Percentiles rank a stretch among this genome's conserved stretches.
Evolutionary conservation across 1,140 invertebrate genomes (phyloP).

Genomic region (Drosophila prosaltans): DNA sequence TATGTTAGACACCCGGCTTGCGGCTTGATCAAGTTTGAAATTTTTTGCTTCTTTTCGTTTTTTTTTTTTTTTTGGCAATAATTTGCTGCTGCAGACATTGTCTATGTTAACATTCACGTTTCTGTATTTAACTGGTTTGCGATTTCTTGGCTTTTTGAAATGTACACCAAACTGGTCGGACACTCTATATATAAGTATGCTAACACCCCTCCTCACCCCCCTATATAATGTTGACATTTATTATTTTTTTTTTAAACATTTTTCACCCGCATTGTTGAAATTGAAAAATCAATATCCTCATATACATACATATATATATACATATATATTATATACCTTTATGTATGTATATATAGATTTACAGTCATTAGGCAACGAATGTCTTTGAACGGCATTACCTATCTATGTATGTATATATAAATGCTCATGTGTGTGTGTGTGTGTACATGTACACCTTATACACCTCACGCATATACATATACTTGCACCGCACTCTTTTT

Average conservation of each 20-base stretch:
- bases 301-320: conserved; percentile 20
- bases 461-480: conserved; percentile 33
- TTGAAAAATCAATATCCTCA: conserved; percentile 70
- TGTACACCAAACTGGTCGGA: no score
- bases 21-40: conserved; percentile 68
- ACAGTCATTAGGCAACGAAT: conserved; percentile 67
- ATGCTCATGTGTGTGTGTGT: conserved; percentile 15
- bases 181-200: conserved; percentile 50
- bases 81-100: conserved; percentile 40
- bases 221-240: conserved; percentile 49
- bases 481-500: conserved; percentile 29
- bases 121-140: conserved; percentile 61
- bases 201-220: neutral
- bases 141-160: neutral
- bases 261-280: conserved; percentile 80
- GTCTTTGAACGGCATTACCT: conserved; percentile 42
- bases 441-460: conserved; percentile 58
- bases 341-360: conserved; percentile 39
- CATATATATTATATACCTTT: conserved; percentile 33
- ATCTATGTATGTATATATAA: neutral
- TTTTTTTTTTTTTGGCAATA: conserved; percentile 72
- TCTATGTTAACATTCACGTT: conserved; percentile 47
- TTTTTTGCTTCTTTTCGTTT: conserved; percentile 28
- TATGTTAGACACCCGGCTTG: conserved; percentile 55
- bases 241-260: conserved; percentile 67